Evolutionary conservation across 2,888 invertebrate genomes (phyloP), one percentile per base, ranked within the genome.

Genomic region (Lochmaea crataegi): DNA sequence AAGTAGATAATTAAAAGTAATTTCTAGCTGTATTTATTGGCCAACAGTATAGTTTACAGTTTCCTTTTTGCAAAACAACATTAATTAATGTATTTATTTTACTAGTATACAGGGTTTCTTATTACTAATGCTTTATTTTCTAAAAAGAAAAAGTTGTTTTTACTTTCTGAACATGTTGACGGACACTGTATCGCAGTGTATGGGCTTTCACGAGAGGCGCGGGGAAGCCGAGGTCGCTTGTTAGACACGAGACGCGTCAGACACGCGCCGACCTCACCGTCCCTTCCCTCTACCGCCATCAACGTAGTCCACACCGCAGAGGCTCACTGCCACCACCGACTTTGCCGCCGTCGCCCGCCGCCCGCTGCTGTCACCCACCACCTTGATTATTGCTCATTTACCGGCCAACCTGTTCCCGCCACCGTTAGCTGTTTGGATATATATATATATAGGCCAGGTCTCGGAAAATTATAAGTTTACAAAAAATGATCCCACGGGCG

Each of bases 191-290:
- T 67, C 83, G 83, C 82, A 82, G 82, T 82, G 79, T 22, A 63
- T 68, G 56, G 72, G 75, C 58, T 60, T 56, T 57, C 45, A 53
- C 80, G 76, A 78, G 82, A 77, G 82, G 76, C 77, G 76, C 72
- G 78, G 68, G 58, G 79, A 80, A 81, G 80, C 83, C 79, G 80
- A 83, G 81, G 74, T 80, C 82, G 85, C 85, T 86, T 85, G 86
- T 86, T 86, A 85, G 85, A 85, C 86, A 85, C 85, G 84, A 85
- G 86, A 85, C 86, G 86, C 86, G 86, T 86, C 86, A 86, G 86
- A 86, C 86, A 86, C 87, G 86, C 86, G 86, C 85, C 86, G 84
- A 85, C 85, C 86, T 84, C 85, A 41, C 57, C 70, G 42, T 64
- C 57, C 84, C 42, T 12, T 16, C 61, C 41, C 61, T 42, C 18